These are phyloP conservation scores for Catocala fraxini DNA, from an alignment of 2,888 invertebrate genomes.

Conservation along the genomic window DNA sequence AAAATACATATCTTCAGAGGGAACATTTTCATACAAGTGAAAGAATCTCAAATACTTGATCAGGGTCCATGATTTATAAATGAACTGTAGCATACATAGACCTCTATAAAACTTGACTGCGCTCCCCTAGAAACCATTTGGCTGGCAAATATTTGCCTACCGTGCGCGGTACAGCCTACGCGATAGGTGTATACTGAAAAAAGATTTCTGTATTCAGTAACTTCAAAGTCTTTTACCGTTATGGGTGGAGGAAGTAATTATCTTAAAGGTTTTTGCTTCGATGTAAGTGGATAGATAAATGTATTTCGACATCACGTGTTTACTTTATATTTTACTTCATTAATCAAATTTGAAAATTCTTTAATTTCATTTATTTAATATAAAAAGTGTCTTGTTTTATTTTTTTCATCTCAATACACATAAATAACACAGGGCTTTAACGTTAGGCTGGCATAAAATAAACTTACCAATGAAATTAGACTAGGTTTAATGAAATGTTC, in stretches of 20 bases:
- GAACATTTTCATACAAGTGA: conserved; percentile 4
- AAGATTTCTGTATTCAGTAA: conserved; percentile 19
- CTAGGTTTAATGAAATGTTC: no score
- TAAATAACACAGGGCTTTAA: no score
- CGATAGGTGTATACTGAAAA: conserved; percentile 12
- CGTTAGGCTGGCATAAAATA: no score
- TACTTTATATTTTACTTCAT: background rate
- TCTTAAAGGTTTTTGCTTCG: background rate
- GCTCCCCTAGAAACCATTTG: conserved; percentile 41
- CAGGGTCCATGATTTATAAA: conserved; percentile 36
- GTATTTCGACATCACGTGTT: background rate
- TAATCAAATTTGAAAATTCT: no score
- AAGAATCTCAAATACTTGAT: conserved; percentile 26
- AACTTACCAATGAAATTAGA: no score
- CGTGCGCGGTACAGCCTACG: conserved; percentile 19
- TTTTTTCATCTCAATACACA: no score
- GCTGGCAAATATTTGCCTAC: conserved; percentile 41
- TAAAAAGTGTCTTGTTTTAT: no score
- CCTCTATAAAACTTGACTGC: conserved; percentile 23
- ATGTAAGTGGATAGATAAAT: background rate
- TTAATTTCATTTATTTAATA: no score
- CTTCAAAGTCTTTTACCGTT: conserved; percentile 18
- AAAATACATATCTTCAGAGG: conserved; percentile 10
- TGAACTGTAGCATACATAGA: conserved; percentile 28
- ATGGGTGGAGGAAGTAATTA: conserved; percentile 5